Evolutionary conservation across 2,797 vertebrate genomes (phyloP), one percentile per base, ranked within the genome.

Genomic region (Sebastes vulpes): DNA sequence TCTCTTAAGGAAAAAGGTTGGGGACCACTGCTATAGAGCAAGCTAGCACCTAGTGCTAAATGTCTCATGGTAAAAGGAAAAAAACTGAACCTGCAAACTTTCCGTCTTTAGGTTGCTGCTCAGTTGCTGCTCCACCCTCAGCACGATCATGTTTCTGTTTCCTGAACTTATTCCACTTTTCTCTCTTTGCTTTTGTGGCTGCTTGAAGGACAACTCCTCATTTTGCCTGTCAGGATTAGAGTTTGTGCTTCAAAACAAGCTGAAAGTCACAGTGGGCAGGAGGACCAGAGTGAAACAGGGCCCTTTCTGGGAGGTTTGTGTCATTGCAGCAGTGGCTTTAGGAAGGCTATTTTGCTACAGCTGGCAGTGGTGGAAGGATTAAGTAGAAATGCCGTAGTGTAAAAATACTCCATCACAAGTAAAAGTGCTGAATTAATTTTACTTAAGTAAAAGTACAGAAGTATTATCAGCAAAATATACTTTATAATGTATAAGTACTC

Each of bases 171-270:
- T n/a, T 59, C 9, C 32, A 14, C 16, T 65, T 32, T 31, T 59
- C 46, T 31, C 5, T 31, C 0, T 52, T 14, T 65, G 23, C 21
- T 72, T 21, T 59, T 68, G 29, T 10, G 4, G 18, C 25, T 23
- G 20, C 32, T 65, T 31, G 11, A 67, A 76, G 52, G 35, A 77
- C 64, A 46, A 7, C 21, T 52, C 2, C n/a, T 58, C 14, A 8
- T 28, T 72, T 57, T 21, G 5, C 10, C 8, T 23, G 26, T 35
- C 70, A 52, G 21, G 25, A n/a, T 77, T n/a, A 56, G 2, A 53
- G 14, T 69, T 65, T 67, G 25, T 63, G 75, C 56, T 79, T 70
- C 26, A 56, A 29, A 46, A 66, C 9, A 50, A 72, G 25, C 18
- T 67, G 32, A 58, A 32, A 56, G 14, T 61, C 46, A 52, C 10